A percentile compares a stretch with the other conserved stretches of the same genome.
These are phyloP conservation scores for Crioceris asparagi DNA, from an alignment of 2,888 invertebrate species.

Conservation along the genomic window DNA sequence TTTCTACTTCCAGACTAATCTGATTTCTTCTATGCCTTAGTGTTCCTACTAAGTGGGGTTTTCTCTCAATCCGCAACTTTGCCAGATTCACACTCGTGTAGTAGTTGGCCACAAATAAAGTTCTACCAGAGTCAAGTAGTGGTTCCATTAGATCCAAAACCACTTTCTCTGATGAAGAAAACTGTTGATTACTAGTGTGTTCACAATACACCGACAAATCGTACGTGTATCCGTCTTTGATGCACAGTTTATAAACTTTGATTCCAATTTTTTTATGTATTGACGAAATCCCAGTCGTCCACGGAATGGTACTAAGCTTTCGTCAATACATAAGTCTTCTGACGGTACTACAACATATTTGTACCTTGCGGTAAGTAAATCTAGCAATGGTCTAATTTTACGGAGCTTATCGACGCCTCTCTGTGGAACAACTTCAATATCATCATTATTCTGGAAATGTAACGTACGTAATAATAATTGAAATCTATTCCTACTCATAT, in stretches of 20 bases:
- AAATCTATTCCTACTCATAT: slow-evolving; percentile 6
- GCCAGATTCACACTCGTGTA: slow-evolving; percentile 1
- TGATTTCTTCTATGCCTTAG: slow-evolving; percentile 4
- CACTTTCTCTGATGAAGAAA: slow-evolving; percentile 3
- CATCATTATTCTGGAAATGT: slow-evolving; percentile 6
- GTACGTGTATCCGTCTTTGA: slow-evolving; percentile 5
- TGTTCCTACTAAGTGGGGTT: slow-evolving; percentile 4
- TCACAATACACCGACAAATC: slow-evolving; percentile 4
- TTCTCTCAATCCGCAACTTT: slow-evolving; percentile 3
- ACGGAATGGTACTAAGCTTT: neutral
- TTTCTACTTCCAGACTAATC: slow-evolving; percentile 1
- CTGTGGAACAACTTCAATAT: slow-evolving; percentile 1
- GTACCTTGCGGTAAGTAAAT: slow-evolving; percentile 3
- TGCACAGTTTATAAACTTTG: slow-evolving; percentile 4
- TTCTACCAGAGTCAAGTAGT: slow-evolving; percentile 3
- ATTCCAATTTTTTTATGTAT: slow-evolving; percentile 2
- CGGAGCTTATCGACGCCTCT: slow-evolving; percentile 6
- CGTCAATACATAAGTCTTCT: no score
- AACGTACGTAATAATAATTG: slow-evolving; percentile 5
- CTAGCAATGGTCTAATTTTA: slow-evolving; percentile 4
- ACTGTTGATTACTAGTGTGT: slow-evolving; percentile 3
- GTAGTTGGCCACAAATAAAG: slow-evolving; percentile 3
- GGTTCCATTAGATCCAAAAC: slow-evolving; percentile 2
- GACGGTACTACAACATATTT: slow-evolving; percentile 3
- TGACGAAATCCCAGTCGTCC: neutral